Conservation (phyloP, 2,113 vertebrate species). For the Paedocypris sp. region DNA sequence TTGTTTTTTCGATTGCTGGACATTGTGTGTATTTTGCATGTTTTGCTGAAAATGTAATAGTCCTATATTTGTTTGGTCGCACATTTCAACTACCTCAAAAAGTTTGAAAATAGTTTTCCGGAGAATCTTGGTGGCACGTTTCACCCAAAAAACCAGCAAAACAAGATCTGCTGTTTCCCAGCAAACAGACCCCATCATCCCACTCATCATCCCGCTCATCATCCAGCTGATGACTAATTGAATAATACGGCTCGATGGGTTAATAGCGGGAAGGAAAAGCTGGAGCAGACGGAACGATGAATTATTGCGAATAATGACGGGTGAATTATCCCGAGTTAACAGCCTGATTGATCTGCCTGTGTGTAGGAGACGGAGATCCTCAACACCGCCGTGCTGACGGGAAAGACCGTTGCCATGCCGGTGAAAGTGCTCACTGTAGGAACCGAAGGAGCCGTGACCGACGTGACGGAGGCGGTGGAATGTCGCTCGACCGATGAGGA, state of each 20-base stretch:
- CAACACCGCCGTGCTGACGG: conserved; percentile 86
- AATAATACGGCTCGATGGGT: conserved; percentile 25
- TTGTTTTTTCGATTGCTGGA: no score
- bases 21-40: no score
- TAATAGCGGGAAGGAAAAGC: conserved; percentile 21
- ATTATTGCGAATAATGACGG: conserved; percentile 24
- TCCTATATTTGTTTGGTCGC: no score
- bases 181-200: conserved; percentile 9
- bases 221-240: conserved; percentile 34
- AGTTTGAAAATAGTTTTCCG: no score
- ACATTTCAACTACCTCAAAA: no score
- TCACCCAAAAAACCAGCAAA: no score
- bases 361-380: conserved; percentile 84
- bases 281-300: conserved; percentile 23
- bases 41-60: no score
- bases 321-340: conserved; percentile 7
- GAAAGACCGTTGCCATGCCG: conserved; percentile 77
- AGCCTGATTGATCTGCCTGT: conserved; percentile 12
- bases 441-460: conserved; percentile 66
- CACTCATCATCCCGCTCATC: background rate
- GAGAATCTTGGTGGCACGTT: no score
- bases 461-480: conserved; percentile 82
- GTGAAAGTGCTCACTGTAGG: conserved; percentile 82
- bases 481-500: conserved; percentile 78
- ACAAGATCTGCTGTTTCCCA: conserved; percentile 9